phyloP scores from a whole-genome alignment of 2,888 invertebrate genomes.

The Agonopterix alstromeriana region DNA sequence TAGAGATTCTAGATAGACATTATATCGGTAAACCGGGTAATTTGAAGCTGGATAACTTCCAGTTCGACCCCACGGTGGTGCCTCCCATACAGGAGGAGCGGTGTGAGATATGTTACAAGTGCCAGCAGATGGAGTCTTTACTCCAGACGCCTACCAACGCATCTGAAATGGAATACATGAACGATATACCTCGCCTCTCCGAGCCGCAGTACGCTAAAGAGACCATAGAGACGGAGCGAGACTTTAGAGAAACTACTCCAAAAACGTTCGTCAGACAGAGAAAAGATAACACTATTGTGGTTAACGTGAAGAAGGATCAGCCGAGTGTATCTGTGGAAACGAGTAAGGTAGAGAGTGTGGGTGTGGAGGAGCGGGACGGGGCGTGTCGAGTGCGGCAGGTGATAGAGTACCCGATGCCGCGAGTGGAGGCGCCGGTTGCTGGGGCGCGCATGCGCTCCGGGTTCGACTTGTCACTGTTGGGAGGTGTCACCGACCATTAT shows the following conservation, averaged over 20 bases:
- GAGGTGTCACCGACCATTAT: conserved; percentile 80
- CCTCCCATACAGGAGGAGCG: conserved; percentile 64
- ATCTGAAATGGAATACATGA: conserved; percentile 80
- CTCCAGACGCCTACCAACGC: conserved; percentile 88
- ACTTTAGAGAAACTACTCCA: conserved; percentile 35
- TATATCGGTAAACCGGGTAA: conserved; percentile 76
- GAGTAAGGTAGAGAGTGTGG: conserved; percentile 18
- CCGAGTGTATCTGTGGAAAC: conserved; percentile 4
- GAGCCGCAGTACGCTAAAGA: conserved; percentile 63
- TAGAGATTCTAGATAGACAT: conserved; percentile 78
- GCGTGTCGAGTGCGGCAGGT: conserved; percentile 51
- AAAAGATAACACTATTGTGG: conserved; percentile 62
- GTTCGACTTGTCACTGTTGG: conserved; percentile 78
- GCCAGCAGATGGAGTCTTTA: conserved; percentile 72
- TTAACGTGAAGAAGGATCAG: conserved; percentile 32
- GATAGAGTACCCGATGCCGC: conserved; percentile 77
- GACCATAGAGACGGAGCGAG: conserved; percentile 28
- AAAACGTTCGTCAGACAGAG: conserved; percentile 61
- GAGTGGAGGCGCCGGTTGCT: conserved; percentile 15
- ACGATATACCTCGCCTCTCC: conserved; percentile 54
- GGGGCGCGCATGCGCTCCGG: conserved; percentile 38
- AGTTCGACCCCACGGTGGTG: conserved; percentile 67
- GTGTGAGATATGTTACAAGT: conserved; percentile 73
- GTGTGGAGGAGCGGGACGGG: conserved; percentile 16
- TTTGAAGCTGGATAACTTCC: conserved; percentile 69